Percentiles rank a stretch among this genome's conserved stretches.
These are phyloP conservation scores for Ladona fulva DNA, from an alignment of 1,140 invertebrate genomes.

Conservation along the genomic window DNA sequence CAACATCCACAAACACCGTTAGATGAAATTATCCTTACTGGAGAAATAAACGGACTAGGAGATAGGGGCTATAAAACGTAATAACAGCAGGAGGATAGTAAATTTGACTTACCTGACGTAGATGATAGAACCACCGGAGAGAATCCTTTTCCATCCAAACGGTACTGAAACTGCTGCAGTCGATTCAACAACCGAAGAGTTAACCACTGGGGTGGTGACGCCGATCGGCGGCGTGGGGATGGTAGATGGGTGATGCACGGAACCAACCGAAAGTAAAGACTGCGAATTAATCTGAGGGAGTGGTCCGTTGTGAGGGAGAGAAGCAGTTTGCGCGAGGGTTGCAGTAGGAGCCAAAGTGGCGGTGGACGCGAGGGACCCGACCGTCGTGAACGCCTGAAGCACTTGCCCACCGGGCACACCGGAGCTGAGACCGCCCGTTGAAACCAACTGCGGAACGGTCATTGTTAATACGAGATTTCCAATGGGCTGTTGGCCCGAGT, in stretches of 20 bases:
- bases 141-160: conserved; percentile 45
- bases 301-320: not conserved
- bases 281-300: not conserved
- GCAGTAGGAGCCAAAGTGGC: not conserved
- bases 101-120: conserved; percentile 44
- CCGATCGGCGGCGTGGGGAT: not conserved
- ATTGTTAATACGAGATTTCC: not conserved
- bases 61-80: too few species aligned
- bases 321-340: not conserved
- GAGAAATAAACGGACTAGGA: too few species aligned
- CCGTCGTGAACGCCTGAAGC: not conserved
- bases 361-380: not conserved
- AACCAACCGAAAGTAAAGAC: not conserved
- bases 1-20: too few species aligned
- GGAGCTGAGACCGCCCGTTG: not conserved
- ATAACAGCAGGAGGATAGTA: too few species aligned
- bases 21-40: too few species aligned
- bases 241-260: not conserved
- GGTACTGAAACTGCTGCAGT: conserved; percentile 36
- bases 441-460: not conserved
- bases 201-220: not conserved
- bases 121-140: conserved; percentile 41
- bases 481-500: not conserved
- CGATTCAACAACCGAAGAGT: not conserved
- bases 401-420: not conserved